Percentiles rank a stretch among this genome's conserved stretches.
These are phyloP conservation scores for Macroramphosus scolopax DNA, from an alignment of 2,797 vertebrate genomes.

Conservation along the genomic window DNA sequence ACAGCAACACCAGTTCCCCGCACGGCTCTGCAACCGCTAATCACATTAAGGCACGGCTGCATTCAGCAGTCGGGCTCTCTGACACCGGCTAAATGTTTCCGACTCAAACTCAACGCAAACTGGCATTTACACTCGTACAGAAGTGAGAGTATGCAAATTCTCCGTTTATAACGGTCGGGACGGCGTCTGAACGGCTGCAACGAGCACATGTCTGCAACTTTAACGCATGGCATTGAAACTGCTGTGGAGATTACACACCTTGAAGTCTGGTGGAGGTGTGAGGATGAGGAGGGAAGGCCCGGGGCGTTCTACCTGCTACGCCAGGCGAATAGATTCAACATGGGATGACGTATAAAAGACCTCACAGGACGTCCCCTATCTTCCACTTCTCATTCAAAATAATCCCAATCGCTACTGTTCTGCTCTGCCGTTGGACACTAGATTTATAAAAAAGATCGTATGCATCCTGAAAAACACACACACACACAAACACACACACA, in stretches of 20 bases:
- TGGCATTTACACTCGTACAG: conserved; percentile 41
- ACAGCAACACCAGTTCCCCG: conserved; percentile 47
- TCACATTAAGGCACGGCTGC: conserved; percentile 53
- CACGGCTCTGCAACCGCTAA: conserved; percentile 52
- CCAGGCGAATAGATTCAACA: too few relatives aligned
- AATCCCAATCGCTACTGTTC: conserved; percentile 42
- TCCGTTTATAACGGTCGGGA: conserved; percentile 44
- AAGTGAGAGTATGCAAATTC: conserved; percentile 42
- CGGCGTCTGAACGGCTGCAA: conserved; percentile 18
- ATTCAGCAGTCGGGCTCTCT: conserved; percentile 38
- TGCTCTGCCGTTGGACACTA: conserved; percentile 9
- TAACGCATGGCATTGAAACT: too few relatives aligned
- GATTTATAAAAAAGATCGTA: too few relatives aligned
- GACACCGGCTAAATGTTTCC: conserved; percentile 48
- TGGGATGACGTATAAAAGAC: too few relatives aligned
- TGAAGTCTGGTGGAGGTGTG: too few relatives aligned
- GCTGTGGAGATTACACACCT: too few relatives aligned
- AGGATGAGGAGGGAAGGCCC: too few relatives aligned
- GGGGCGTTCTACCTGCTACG: too few relatives aligned
- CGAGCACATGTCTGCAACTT: conserved; percentile 19
- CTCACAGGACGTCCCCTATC: too few relatives aligned
- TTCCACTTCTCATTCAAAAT: conserved; percentile 23
- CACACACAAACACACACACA: conserved; percentile 36
- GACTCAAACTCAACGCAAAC: conserved; percentile 33
- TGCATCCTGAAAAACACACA: too few relatives aligned